A percentile compares a stretch with the other conserved stretches of the same genome.
These are phyloP conservation scores for Calameuta filiformis DNA, from an alignment of 2,888 invertebrate genomes.

Conservation along the genomic window DNA sequence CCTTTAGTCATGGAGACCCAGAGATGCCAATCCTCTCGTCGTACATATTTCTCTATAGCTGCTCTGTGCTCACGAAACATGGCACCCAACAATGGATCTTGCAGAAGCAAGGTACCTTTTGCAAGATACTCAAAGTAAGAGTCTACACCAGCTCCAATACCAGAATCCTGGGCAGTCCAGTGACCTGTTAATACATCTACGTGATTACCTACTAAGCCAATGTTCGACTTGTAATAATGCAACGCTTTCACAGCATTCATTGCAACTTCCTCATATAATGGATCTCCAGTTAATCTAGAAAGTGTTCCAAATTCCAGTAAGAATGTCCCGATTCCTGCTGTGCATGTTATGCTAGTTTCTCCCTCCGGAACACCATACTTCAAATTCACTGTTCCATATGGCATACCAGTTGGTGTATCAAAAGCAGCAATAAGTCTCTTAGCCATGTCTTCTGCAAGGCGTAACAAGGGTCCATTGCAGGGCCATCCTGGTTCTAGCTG, in stretches of 20 bases:
- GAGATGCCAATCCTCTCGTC: slow-evolving; percentile 97
- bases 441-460: slow-evolving; percentile 95
- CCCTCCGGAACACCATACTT: slow-evolving; percentile 91
- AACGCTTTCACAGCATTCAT: slow-evolving; percentile 90
- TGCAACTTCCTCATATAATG: slow-evolving; percentile 94
- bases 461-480: slow-evolving; percentile 92
- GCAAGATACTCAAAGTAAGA: slow-evolving; percentile 99
- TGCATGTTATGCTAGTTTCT: slow-evolving; percentile 97
- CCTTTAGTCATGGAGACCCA: slow-evolving; percentile 99
- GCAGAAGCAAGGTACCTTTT: slow-evolving; percentile 92
- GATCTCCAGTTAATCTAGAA: slow-evolving; percentile 92
- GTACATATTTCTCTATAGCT: slow-evolving; percentile 86
- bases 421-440: slow-evolving; percentile 90
- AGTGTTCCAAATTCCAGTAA: slow-evolving; percentile 96
- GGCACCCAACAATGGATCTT: slow-evolving; percentile 89
- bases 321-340: slow-evolving; percentile 97
- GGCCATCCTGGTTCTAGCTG: slow-evolving; percentile 95
- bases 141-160: slow-evolving; percentile 95
- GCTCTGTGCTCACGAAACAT: slow-evolving; percentile 86
- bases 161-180: slow-evolving; percentile 99
- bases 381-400: slow-evolving; percentile 96
- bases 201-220: slow-evolving; percentile 96
- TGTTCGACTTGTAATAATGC: slow-evolving; percentile 85
- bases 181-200: slow-evolving; percentile 93
- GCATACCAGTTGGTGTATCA: slow-evolving; percentile 94